A percentile compares a stretch with the other conserved stretches of the same genome.
These are phyloP conservation scores for Mythimna ferrago DNA, from an alignment of 2,888 invertebrate species.

Conservation along the genomic window DNA sequence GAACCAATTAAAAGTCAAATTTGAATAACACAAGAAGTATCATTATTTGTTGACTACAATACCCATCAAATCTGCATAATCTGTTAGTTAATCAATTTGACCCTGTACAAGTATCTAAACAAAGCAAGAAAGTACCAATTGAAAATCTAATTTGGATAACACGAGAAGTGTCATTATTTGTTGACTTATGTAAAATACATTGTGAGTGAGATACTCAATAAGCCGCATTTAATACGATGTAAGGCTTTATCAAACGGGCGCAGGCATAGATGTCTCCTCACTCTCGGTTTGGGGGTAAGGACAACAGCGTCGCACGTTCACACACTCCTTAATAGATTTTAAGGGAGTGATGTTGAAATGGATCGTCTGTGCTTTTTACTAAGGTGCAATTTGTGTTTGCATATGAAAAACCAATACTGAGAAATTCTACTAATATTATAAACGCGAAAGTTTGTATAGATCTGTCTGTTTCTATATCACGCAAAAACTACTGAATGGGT, in stretches of 20 bases:
- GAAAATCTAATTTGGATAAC: conserved; percentile 72
- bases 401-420: too few species aligned
- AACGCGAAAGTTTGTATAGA: too few species aligned
- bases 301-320: conserved; percentile 39
- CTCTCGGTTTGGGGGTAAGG: conserved; percentile 53
- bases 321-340: conserved; percentile 21
- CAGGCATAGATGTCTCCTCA: conserved; percentile 75
- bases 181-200: conserved; percentile 79
- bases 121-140: conserved; percentile 55
- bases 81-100: not conserved
- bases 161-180: conserved; percentile 75
- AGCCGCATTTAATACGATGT: conserved; percentile 80
- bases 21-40: too few species aligned
- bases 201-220: conserved; percentile 82
- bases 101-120: not conserved
- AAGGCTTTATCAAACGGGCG: conserved; percentile 82
- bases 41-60: too few species aligned
- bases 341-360: conserved; percentile 17
- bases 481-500: too few species aligned
- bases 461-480: too few species aligned
- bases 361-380: not conserved
- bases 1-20: too few species aligned
- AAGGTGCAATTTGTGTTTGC: not conserved
- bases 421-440: too few species aligned
- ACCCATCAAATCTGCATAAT: not conserved